Evolutionary conservation across 2,888 invertebrate genomes (phyloP).

Genomic region (Acrobasis suavella): DNA sequence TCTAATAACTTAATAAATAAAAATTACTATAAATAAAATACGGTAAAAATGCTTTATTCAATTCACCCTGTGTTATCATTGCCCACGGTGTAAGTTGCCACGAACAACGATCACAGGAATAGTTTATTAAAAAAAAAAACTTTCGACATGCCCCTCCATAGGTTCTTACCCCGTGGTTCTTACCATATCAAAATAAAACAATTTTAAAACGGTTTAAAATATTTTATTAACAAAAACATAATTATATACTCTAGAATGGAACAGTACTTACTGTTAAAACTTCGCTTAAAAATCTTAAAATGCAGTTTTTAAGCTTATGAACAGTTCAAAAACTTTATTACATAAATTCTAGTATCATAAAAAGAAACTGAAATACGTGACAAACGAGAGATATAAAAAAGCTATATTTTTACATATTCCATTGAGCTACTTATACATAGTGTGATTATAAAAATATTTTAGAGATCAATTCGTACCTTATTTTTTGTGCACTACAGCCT

Average conservation of each 20-base stretch:
- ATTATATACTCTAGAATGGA: conserved; percentile 48
- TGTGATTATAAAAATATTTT: conserved; percentile 23
- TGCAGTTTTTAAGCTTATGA: conserved; percentile 23
- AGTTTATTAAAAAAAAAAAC: no score
- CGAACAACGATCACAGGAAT: no score
- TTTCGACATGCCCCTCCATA: no score
- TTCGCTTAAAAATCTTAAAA: conserved; percentile 28
- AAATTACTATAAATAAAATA: no score
- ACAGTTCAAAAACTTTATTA: no score
- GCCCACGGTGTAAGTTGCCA: no score
- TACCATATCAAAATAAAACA: conserved; percentile 29
- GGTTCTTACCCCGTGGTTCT: no score
- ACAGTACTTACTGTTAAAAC: conserved; percentile 27
- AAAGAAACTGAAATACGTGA: background rate
- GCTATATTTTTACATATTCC: conserved; percentile 23
- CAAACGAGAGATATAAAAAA: background rate
- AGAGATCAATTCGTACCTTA: conserved; percentile 34
- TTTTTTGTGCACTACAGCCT: background rate
- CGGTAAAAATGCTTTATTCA: no score
- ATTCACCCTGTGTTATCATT: no score
- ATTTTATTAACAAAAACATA: conserved; percentile 61
- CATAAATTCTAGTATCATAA: no score
- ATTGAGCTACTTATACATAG: conserved; percentile 3
- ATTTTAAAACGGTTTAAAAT: conserved; percentile 46
- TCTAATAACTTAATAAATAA: no score